Base-by-base conservation (phyloP, 2,113 vertebrate genomes). In the Acrocephalus kingi region DNA sequence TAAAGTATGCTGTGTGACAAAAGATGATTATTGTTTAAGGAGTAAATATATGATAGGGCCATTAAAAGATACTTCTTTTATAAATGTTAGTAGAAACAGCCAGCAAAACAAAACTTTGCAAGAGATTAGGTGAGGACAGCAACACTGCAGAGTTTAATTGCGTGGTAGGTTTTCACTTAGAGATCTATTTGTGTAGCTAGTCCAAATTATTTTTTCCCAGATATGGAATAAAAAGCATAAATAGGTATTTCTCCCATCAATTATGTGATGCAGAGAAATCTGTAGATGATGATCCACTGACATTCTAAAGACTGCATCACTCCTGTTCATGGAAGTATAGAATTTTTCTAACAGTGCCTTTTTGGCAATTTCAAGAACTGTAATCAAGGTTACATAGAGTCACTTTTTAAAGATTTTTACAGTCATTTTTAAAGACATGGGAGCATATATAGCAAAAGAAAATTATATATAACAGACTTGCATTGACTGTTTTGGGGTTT, bases 1-100 rank as follows among this genome's bases (percentile, higher is more conserved):
- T 94, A 88, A 85, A 62, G 55, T 81, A 83, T 92, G 88, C 75
- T 95, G 31, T 71, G 80, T 87, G 73, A 94, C 63, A 92, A 83
- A 91, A 83, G 55, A 59, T 95, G 77, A 39, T 83, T 89, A 94
- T 48, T 67, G 33, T 84, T 95, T 84, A 46, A 92, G 83, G 52
- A 84, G 24, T 90, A 95, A 90, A 59, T 87, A 87, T 54, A 91
- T 85, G 88, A 76, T 67, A 49, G 72, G 83, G 69, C 52, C n/a
- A 52, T 86, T 94, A 63, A 86, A 83, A 75, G 21, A 28, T 61
- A 79, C 7, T 68, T 71, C 7, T 84, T 81, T 56, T 67, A 66
- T 37, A 75, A 31, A 59, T 72, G 37, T 89, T 84, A 83, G 69
- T 8, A 87, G 72, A 86, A 91, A 64, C 14, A 86, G 76, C 51